These are phyloP conservation scores for Tricholauxania praeusta DNA, from an alignment of 2,888 invertebrate species.

Conservation along the genomic window DNA sequence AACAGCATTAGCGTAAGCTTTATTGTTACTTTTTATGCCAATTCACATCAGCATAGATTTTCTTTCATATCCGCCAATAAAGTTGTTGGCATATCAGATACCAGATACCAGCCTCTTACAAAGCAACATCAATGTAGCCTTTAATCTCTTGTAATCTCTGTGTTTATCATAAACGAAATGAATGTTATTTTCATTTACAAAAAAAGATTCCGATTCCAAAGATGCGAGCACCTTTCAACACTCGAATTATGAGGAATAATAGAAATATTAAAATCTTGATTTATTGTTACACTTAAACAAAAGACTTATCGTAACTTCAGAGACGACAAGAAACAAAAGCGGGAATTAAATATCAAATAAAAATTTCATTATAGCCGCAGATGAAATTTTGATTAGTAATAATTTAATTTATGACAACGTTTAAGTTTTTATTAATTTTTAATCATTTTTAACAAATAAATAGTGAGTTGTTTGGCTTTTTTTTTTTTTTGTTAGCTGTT, in stretches of 20 bases:
- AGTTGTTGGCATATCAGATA: too few relatives aligned
- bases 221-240: slow-evolving; percentile 25
- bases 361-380: background rate
- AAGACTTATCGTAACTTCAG: slow-evolving; percentile 4
- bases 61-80: too few relatives aligned
- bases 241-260: slow-evolving; percentile 16
- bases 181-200: background rate
- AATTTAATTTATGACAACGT: too few relatives aligned
- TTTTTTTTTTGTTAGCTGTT: background rate
- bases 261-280: slow-evolving; percentile 19
- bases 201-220: slow-evolving; percentile 8
- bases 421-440: too few relatives aligned
- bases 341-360: slow-evolving; percentile 1
- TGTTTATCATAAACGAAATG: background rate
- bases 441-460: too few relatives aligned
- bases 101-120: too few relatives aligned
- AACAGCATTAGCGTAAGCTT: too few relatives aligned
- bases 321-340: background rate
- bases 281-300: slow-evolving; percentile 23
- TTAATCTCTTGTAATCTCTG: slow-evolving; percentile 11
- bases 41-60: too few relatives aligned
- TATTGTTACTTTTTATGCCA: too few relatives aligned
- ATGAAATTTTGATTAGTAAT: background rate
- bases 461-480: background rate
- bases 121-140: background rate